Evolutionary conservation across 2,797 vertebrate species (phyloP).

Genomic region (Microchirus variegatus): DNA sequence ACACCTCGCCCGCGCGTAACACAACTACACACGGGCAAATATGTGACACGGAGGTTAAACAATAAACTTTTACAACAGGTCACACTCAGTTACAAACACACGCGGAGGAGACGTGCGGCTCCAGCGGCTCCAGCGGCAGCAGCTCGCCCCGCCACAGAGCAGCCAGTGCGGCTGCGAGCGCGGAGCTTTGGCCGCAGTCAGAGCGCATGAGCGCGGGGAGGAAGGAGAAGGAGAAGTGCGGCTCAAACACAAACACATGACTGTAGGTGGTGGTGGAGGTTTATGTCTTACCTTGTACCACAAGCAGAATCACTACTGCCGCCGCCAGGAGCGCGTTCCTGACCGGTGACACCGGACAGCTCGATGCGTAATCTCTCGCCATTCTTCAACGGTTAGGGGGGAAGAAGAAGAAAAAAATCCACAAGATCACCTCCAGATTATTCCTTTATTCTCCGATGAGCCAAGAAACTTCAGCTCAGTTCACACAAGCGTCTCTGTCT

Average conservation of each 20-base stretch:
- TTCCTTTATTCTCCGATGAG: constrained; percentile 48
- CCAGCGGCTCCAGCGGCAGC: no score
- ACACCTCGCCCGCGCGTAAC: constrained; percentile 64
- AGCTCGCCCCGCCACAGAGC: not conserved
- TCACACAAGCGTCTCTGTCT: constrained; percentile 13
- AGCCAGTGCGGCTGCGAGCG: not conserved
- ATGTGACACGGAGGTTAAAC: not conserved
- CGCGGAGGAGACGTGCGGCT: not conserved
- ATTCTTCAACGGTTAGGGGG: constrained; percentile 64
- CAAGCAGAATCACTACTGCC: constrained; percentile 53
- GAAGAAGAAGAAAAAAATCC: constrained; percentile 66
- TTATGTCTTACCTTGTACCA: constrained; percentile 71
- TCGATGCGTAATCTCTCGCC: constrained; percentile 65
- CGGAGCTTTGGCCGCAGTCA: not conserved
- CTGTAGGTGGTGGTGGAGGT: no score
- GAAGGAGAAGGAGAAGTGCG: not conserved
- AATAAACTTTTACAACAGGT: constrained; percentile 61
- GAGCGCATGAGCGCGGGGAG: no score
- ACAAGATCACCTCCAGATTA: constrained; percentile 48
- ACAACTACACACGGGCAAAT: constrained; percentile 11
- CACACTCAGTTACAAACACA: not conserved
- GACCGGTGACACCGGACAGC: constrained; percentile 46
- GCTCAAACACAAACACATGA: not conserved
- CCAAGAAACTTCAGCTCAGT: constrained; percentile 56
- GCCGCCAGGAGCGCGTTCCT: constrained; percentile 51